These are phyloP conservation scores for Tryphoninae sp. DNA, from an alignment of 2,888 invertebrate genomes.

Conservation along the genomic window DNA sequence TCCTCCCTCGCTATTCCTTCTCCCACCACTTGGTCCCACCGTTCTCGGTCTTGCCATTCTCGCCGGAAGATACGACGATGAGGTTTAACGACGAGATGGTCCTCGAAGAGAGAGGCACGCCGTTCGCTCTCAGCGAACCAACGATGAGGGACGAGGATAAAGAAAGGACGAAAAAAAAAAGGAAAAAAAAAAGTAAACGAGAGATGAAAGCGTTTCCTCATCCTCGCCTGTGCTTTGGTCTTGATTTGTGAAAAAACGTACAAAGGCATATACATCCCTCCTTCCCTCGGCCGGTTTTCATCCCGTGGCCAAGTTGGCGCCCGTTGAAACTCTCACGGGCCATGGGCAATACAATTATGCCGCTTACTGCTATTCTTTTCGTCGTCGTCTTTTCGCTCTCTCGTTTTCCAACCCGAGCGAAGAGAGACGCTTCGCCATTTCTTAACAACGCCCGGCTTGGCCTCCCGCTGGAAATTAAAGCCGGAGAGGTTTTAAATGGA, in stretches of 20 bases:
- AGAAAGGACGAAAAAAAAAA: neutral
- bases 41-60: neutral
- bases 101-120: neutral
- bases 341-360: slow-evolving; percentile 47
- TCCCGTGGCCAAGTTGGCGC: slow-evolving; percentile 44
- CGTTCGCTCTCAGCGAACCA: slow-evolving; percentile 14
- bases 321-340: slow-evolving; percentile 38
- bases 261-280: slow-evolving; percentile 58
- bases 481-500: slow-evolving; percentile 63
- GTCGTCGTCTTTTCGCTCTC: slow-evolving; percentile 43
- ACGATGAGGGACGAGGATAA: slow-evolving; percentile 6
- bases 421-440: slow-evolving; percentile 32
- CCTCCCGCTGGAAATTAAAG: slow-evolving; percentile 60
- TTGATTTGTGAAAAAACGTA: slow-evolving; percentile 62
- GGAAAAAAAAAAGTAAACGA: slow-evolving; percentile 5
- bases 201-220: slow-evolving; percentile 37
- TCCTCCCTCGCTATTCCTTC: too few species aligned
- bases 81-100: slow-evolving; percentile 39
- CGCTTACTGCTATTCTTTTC: slow-evolving; percentile 41
- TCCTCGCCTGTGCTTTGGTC: slow-evolving; percentile 62
- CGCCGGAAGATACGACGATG: slow-evolving; percentile 15
- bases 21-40: too few species aligned
- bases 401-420: slow-evolving; percentile 27
- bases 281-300: neutral
- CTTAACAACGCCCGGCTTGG: slow-evolving; percentile 38